Base-by-base conservation (phyloP, 2,113 vertebrate species). In the Oreochromis aureus region DNA sequence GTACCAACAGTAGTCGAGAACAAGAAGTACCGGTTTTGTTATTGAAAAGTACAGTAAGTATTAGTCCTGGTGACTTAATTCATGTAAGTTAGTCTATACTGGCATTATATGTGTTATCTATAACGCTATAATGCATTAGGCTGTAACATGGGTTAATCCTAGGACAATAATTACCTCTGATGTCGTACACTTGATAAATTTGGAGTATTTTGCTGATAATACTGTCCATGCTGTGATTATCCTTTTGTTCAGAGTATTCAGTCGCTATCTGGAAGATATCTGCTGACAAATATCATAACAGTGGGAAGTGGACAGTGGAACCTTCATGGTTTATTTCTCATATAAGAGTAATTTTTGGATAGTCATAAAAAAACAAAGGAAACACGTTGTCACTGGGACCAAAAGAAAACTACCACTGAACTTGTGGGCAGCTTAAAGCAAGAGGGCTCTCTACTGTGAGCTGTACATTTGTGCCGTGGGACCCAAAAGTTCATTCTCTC, bases 1-100 rank as follows among this genome's bases (percentile, higher is more conserved):
- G 0, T 15, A 24, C 0, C 39, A 27, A 16, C 13, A 5, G 39
- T 71, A 71, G 39, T 69, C 1, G 1, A 24, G n/a, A 44, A 24
- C 6, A 41, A 9, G 5, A 71, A 24, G 7, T 15, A 41, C 36
- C 1, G 1, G n/a, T 71, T 71, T 71, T 71, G 66, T 12, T 71
- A 44, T 24, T 44, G 5, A 71, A 71, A 71, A 24, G 66, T 44
- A 0, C 66, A 15, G 7, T 6, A 11, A 41, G 36, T 63, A 63
- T 63, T 18, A 18, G 30, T 61, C 30, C 16, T 34, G 30, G 59
- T 34, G 30, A 61, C 30, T 18, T 61, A 18, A 32, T 34, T 63
- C 16, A 18, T 19, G 10, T 24, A 46, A 46, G 41, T 27, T 73
- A 18, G 13, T 10, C 5, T 73, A 46, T 9, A 48, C 39, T 48